Percentiles rank a stretch among this genome's conserved stretches.
These are phyloP conservation scores for Talpa occidentalis DNA, from an alignment of 2,113 vertebrate species.

Conservation along the genomic window DNA sequence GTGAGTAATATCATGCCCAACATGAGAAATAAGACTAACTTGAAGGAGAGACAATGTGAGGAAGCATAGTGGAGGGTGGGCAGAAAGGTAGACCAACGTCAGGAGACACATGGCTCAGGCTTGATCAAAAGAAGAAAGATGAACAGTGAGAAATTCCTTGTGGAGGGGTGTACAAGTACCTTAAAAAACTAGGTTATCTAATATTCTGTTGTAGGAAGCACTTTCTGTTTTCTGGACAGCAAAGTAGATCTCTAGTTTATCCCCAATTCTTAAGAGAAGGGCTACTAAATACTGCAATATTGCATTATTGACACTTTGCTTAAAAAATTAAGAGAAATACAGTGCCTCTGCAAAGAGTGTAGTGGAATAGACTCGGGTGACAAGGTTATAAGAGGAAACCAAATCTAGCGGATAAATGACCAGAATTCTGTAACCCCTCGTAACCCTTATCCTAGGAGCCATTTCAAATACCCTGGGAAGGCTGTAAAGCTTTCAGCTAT, in stretches of 20 bases:
- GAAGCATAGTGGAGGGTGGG: background rate
- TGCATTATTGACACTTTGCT: background rate
- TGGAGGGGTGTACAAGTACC: background rate
- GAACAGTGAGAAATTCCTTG: background rate
- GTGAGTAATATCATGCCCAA: rapidly evolving
- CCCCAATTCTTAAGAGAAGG: background rate
- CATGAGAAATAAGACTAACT: background rate
- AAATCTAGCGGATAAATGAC: background rate
- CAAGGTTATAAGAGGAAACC: background rate
- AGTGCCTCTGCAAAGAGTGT: background rate
- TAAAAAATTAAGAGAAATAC: background rate
- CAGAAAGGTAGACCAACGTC: rapidly evolving
- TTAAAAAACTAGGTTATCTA: background rate
- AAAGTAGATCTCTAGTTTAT: background rate
- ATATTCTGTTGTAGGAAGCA: background rate
- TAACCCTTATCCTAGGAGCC: rapidly evolving
- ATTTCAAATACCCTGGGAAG: background rate
- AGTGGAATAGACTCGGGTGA: background rate
- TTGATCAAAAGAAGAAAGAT: background rate
- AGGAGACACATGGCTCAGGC: background rate
- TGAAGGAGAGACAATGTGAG: background rate
- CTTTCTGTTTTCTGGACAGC: background rate
- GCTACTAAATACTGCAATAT: background rate
- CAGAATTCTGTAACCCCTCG: background rate
- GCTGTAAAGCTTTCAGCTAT: background rate